Conservation (phyloP, 2,113 vertebrate species). For the Chloebia gouldiae region DNA sequence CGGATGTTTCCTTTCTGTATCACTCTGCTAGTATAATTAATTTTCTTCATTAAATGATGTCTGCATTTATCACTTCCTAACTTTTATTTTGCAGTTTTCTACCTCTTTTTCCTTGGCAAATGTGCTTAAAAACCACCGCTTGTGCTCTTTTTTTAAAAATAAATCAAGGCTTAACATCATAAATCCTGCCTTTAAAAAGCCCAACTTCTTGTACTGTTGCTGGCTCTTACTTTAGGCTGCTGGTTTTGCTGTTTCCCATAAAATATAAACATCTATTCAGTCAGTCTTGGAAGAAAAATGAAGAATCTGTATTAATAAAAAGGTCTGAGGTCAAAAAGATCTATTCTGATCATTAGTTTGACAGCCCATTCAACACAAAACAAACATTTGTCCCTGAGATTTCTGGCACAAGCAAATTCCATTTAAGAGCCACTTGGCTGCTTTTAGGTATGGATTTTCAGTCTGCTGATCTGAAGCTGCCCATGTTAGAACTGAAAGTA, state of each 20-base stretch:
- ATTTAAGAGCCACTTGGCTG: background rate
- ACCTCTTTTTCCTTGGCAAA: background rate
- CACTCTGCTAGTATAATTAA: conserved; percentile 15
- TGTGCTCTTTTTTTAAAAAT: background rate
- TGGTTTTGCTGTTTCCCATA: background rate
- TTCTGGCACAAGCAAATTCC: background rate
- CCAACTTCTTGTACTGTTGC: background rate
- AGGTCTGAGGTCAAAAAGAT: background rate
- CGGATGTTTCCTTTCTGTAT: background rate
- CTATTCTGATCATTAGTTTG: background rate
- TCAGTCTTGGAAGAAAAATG: background rate
- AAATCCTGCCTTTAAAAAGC: background rate
- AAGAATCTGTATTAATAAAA: background rate
- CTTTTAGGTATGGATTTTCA: background rate
- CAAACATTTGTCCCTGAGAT: background rate
- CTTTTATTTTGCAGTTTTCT: background rate
- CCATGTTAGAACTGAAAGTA: background rate
- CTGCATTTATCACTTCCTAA: conserved; percentile 43
- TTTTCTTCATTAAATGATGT: conserved; percentile 58
- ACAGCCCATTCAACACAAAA: background rate
- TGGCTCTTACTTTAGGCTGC: background rate
- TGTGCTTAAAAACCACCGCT: background rate
- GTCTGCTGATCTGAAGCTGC: background rate
- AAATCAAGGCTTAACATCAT: background rate
- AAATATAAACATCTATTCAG: background rate